Percentiles rank a stretch among this genome's conserved stretches.
Evolutionary conservation across 2,797 vertebrate species (phyloP).

Genomic region (Manis crassicaudata): DNA sequence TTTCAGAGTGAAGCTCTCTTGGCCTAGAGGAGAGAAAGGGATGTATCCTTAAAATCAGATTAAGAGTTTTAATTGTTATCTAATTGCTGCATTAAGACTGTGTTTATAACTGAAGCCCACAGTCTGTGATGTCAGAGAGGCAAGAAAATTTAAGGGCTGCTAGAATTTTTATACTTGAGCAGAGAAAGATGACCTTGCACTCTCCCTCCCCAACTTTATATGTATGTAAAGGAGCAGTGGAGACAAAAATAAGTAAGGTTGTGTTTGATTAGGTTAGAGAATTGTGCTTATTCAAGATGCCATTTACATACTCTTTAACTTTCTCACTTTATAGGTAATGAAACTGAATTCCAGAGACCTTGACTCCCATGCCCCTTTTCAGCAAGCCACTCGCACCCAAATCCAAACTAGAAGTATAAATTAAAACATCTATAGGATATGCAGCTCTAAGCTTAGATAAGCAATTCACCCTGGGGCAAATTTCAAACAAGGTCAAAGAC

Average conservation of each 20-base stretch:
- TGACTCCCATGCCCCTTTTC: not conserved
- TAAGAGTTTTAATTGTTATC: not conserved
- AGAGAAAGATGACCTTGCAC: not conserved
- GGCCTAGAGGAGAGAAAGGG: not conserved
- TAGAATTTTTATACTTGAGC: slow-evolving; percentile 41
- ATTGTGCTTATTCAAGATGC: not conserved
- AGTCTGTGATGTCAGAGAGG: not conserved
- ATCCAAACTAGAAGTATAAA: not conserved
- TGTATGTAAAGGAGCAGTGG: not conserved
- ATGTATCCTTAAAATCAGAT: slow-evolving; percentile 20
- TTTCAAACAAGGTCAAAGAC: slow-evolving; percentile 6
- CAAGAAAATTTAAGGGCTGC: not conserved
- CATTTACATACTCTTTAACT: not conserved
- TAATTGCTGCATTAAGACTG: not conserved
- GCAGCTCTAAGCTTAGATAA: not conserved
- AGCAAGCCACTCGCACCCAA: not conserved
- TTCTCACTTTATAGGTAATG: not conserved
- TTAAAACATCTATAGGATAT: not conserved
- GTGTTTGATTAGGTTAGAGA: not conserved
- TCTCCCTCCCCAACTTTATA: not conserved
- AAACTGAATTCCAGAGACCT: not conserved
- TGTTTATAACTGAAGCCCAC: slow-evolving; percentile 6
- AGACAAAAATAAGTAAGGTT: not conserved
- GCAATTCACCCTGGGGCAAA: not conserved
- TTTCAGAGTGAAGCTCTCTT: not conserved